These are phyloP conservation scores for Speoplatyrhinus poulsoni DNA, from an alignment of 2,113 vertebrate species.

Conservation along the genomic window DNA sequence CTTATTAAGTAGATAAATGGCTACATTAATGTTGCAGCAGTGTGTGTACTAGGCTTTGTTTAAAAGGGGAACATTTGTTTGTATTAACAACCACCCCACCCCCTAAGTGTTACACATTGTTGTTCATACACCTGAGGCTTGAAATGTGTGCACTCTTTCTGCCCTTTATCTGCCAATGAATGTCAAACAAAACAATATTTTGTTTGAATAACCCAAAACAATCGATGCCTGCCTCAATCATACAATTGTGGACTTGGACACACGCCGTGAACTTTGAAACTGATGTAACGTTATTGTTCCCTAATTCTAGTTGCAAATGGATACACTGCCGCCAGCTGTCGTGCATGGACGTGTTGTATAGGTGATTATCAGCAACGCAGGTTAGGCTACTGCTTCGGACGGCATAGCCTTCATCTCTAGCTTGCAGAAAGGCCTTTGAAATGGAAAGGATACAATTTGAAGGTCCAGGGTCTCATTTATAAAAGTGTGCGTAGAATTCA, in stretches of 20 bases:
- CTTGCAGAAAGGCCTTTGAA: slow-evolving; percentile 59
- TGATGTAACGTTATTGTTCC: slow-evolving; percentile 1
- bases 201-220: slow-evolving; percentile 36
- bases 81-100: background rate
- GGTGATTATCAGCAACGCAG: slow-evolving; percentile 24
- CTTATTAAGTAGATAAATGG: slow-evolving; percentile 70
- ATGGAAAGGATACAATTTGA: slow-evolving; percentile 68
- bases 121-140: background rate
- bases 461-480: slow-evolving; percentile 40
- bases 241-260: background rate
- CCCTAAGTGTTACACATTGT: slow-evolving; percentile 1
- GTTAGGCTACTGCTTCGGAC: slow-evolving; percentile 22
- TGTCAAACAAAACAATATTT: slow-evolving; percentile 23
- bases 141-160: slow-evolving; percentile 5
- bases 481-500: too few relatives aligned
- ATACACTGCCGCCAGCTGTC: background rate
- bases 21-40: slow-evolving; percentile 75
- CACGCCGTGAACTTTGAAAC: background rate
- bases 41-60: slow-evolving; percentile 16
- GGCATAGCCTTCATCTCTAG: slow-evolving; percentile 27
- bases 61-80: slow-evolving; percentile 25
- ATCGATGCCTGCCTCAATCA: slow-evolving; percentile 25
- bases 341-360: slow-evolving; percentile 18
- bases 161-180: slow-evolving; percentile 40
- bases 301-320: slow-evolving; percentile 18